A percentile compares a stretch with the other conserved stretches of the same genome.
Evolutionary conservation across 2,113 vertebrate species (phyloP).

Genomic region (Taxidea taxus): DNA sequence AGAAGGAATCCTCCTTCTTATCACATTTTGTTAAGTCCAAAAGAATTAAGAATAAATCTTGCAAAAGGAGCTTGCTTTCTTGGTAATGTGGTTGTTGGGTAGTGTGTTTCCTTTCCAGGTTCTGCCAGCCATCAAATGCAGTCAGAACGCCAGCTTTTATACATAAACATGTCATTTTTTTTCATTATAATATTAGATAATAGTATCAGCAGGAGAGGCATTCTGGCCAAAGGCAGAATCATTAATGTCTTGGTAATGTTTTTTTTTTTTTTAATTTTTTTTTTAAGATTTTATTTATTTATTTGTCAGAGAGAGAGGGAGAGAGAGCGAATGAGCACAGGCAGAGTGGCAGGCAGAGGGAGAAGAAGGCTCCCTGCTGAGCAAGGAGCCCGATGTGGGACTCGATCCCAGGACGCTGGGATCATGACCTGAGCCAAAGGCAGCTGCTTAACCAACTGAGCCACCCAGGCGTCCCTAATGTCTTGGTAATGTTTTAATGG

Average conservation of each 20-base stretch:
- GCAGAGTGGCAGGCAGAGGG: no score
- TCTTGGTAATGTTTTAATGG: neutral
- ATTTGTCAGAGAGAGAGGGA: no score
- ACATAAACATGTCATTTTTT: conserved; percentile 39
- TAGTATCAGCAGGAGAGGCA: neutral
- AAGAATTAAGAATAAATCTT: conserved; percentile 54
- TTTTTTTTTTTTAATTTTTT: no score
- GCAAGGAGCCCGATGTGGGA: no score
- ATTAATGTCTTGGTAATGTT: neutral
- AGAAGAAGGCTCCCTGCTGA: no score
- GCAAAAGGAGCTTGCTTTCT: conserved; percentile 27
- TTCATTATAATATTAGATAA: conserved; percentile 46
- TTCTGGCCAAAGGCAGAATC: conserved; percentile 30
- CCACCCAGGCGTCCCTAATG: no score
- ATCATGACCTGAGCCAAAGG: no score
- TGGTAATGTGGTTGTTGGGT: neutral
- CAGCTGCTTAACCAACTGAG: no score
- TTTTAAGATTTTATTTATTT: no score
- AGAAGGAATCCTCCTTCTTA: neutral
- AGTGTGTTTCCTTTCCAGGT: conserved; percentile 26
- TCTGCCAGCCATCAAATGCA: conserved; percentile 36
- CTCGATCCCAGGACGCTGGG: no score
- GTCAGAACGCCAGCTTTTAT: neutral
- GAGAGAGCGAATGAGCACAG: no score
- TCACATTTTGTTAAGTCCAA: neutral